Conservation (phyloP, 2,113 vertebrate genomes). For the Platanista minor region DNA sequence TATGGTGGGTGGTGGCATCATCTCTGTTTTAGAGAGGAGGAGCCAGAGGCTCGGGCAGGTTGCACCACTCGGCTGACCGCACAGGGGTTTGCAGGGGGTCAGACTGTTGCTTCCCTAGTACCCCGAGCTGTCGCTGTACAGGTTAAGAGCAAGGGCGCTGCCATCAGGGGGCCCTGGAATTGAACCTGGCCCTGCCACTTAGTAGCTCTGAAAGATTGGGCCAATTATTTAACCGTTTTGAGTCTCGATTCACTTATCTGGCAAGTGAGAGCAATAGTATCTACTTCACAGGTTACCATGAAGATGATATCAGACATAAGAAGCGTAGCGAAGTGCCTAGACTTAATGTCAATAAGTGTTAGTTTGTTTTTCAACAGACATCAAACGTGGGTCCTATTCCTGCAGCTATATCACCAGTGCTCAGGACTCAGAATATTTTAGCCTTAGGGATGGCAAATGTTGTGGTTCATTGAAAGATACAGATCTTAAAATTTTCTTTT, state of each 20-base stretch:
- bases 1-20: rapidly evolving
- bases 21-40: not conserved
- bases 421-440: not conserved
- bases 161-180: not conserved
- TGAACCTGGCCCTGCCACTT: not conserved
- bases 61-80: not conserved
- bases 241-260: not conserved
- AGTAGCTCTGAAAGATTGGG: not conserved
- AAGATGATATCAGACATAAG: not conserved
- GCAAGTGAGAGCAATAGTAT: not conserved
- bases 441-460: not conserved
- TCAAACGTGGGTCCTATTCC: not conserved
- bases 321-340: not conserved
- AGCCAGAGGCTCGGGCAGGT: not conserved
- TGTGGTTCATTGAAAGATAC: not conserved
- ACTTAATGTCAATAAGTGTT: not conserved
- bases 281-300: not conserved
- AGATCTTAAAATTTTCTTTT: not conserved
- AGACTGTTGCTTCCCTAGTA: not conserved
- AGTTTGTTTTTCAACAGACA: not conserved
- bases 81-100: not conserved
- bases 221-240: not conserved
- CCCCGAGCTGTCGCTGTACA: not conserved
- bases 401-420: not conserved
- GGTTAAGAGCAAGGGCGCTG: not conserved